Conservation (phyloP, 2,797 vertebrate genomes). For the Myotis findleyi region DNA sequence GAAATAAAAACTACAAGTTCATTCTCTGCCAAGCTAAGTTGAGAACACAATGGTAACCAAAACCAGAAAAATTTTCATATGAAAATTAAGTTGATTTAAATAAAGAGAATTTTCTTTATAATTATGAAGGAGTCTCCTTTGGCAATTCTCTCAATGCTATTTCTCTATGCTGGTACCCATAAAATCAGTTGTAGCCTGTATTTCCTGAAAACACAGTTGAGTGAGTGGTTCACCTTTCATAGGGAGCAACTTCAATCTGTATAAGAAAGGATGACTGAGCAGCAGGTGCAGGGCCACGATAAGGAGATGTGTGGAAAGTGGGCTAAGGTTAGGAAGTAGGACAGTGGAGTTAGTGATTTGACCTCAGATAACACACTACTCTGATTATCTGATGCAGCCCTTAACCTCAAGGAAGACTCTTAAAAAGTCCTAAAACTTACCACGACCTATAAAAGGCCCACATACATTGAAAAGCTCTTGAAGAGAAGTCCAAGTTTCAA, state of each 20-base stretch:
- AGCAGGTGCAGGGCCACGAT: fast-evolving
- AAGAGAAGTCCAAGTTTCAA: not conserved
- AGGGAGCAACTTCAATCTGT: not conserved
- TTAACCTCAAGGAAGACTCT: not conserved
- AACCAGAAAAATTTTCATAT: not conserved
- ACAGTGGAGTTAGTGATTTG: not conserved
- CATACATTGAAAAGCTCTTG: not conserved
- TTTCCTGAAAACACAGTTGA: not conserved
- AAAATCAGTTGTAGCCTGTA: not conserved
- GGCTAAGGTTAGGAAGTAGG: not conserved
- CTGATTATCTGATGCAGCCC: not conserved
- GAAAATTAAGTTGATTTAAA: not conserved
- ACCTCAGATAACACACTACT: not conserved
- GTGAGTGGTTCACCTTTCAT: not conserved
- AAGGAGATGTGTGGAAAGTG: not conserved
- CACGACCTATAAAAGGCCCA: not conserved
- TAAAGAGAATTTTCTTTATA: not conserved
- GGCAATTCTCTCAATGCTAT: not conserved
- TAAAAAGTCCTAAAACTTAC: not conserved
- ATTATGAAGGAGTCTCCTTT: not conserved
- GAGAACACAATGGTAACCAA: not conserved
- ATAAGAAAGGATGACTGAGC: not conserved
- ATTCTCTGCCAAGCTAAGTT: not conserved
- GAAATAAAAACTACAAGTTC: not conserved
- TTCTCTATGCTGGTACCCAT: not conserved